Percentiles rank a stretch among this genome's conserved stretches.
Conservation (phyloP, 1,140 invertebrate species). For the Trinorchestia longiramus region DNA sequence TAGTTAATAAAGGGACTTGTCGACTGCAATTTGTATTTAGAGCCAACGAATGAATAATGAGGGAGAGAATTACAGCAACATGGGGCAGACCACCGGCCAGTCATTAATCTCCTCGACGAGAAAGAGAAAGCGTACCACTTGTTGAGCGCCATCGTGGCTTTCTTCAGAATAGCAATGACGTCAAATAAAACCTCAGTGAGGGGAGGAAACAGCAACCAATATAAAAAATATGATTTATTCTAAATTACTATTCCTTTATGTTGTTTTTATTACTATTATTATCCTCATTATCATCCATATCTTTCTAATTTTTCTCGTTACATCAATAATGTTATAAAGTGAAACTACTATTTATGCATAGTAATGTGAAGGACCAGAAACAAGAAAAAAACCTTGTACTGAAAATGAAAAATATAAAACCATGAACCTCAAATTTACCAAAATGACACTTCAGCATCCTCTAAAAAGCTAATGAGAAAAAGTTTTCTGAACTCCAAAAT, state of each 20-base stretch:
- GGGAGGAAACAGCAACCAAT: background rate
- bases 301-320: no score
- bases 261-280: background rate
- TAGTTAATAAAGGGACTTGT: background rate
- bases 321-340: no score
- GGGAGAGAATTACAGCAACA: slow-evolving; percentile 13
- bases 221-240: background rate
- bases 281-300: background rate
- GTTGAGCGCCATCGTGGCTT: slow-evolving; percentile 6
- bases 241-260: background rate
- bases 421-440: no score
- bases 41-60: slow-evolving; percentile 34
- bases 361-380: background rate
- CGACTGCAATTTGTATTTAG: slow-evolving; percentile 17
- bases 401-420: background rate
- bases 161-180: slow-evolving; percentile 33
- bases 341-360: background rate
- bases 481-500: no score
- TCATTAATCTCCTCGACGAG: slow-evolving; percentile 24
- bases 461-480: no score
- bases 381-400: background rate
- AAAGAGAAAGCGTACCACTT: slow-evolving; percentile 16
- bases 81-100: slow-evolving; percentile 10
- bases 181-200: background rate
- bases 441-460: no score